Conservation (phyloP, 2,797 vertebrate genomes). For the Melanotaenia boesemani region DNA sequence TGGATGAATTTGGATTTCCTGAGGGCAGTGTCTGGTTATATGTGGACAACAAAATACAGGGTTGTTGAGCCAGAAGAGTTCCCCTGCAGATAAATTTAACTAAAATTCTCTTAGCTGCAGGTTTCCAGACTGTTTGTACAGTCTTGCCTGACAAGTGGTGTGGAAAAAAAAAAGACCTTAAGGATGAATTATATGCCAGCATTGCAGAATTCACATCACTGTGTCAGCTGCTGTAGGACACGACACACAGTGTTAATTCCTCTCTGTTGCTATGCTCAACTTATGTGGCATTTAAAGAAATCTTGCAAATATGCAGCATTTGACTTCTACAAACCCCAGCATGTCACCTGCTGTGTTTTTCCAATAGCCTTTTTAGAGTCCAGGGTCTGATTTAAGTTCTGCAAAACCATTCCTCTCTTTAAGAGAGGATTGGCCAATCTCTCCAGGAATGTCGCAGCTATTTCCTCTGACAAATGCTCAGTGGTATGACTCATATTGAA, state of each 20-base stretch:
- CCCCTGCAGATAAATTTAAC: constrained; percentile 15
- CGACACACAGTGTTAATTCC: constrained; percentile 22
- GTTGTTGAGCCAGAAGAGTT: background rate
- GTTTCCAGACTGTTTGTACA: constrained; percentile 32
- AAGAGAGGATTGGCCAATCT: constrained; percentile 30
- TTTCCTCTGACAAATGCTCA: constrained; percentile 42
- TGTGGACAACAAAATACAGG: background rate
- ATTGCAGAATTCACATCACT: constrained; percentile 38
- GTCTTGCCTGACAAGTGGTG: constrained; percentile 29
- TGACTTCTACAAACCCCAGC: constrained; percentile 61
- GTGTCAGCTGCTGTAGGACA: constrained; percentile 49
- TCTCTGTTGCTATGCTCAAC: constrained; percentile 46
- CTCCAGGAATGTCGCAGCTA: constrained; percentile 50
- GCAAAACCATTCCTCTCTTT: constrained; percentile 37
- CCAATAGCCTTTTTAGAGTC: constrained; percentile 48
- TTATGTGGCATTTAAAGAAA: constrained; percentile 32
- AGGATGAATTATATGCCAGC: constrained; percentile 42
- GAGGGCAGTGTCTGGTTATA: background rate
- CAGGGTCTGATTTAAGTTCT: constrained; percentile 62
- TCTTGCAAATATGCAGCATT: constrained; percentile 44
- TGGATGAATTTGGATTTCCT: background rate
- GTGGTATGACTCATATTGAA: constrained; percentile 36
- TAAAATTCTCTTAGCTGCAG: constrained; percentile 35
- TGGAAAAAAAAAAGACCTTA: constrained; percentile 41
- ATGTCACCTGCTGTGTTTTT: constrained; percentile 44